These are phyloP conservation scores for Drosophila nr. perissopoda DNA, from an alignment of 2,888 invertebrate species.

Conservation along the genomic window DNA sequence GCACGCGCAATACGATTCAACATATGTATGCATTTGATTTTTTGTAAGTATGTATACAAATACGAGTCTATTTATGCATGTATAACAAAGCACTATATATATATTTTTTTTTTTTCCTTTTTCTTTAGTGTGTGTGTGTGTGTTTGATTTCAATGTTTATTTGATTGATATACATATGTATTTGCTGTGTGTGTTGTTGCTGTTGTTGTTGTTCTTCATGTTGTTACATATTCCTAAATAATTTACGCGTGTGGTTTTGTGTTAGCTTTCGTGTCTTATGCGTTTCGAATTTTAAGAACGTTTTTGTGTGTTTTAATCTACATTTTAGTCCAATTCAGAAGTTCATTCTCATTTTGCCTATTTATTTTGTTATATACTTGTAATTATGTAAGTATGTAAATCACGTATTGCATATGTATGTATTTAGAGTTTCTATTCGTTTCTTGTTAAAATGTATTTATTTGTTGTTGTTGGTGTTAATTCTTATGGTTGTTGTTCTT, in stretches of 20 bases:
- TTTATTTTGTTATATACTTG: constrained; percentile 18
- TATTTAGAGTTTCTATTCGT: constrained; percentile 32
- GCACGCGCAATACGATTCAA: constrained; percentile 46
- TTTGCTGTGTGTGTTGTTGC: constrained; percentile 17
- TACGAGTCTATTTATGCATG: constrained; percentile 31
- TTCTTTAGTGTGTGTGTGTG: constrained; percentile 1
- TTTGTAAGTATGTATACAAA: constrained; percentile 16
- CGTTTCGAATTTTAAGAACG: constrained; percentile 14
- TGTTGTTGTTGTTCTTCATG: neutral
- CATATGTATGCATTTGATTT: constrained; percentile 23
- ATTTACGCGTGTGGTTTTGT: constrained; percentile 12
- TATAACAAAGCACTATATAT: constrained; percentile 48
- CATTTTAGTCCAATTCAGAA: constrained; percentile 24
- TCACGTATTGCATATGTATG: constrained; percentile 60
- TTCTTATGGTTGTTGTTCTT: constrained; percentile 37
- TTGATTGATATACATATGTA: constrained; percentile 45
- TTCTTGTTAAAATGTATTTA: constrained; percentile 11
- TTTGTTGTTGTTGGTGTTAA: constrained; percentile 27
- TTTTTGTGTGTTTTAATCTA: constrained; percentile 31
- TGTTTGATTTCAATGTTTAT: constrained; percentile 25
- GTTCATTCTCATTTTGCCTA: constrained; percentile 20
- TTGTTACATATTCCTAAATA: constrained; percentile 30
- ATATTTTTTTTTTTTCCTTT: constrained; percentile 14
- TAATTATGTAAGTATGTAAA: constrained; percentile 44
- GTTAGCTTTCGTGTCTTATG: constrained; percentile 17